These are phyloP conservation scores for Turritopsis dohrnii DNA, from an alignment of 30 jellyfish, hydroid and myxozoan genomes.

Conservation along the genomic window DNA sequence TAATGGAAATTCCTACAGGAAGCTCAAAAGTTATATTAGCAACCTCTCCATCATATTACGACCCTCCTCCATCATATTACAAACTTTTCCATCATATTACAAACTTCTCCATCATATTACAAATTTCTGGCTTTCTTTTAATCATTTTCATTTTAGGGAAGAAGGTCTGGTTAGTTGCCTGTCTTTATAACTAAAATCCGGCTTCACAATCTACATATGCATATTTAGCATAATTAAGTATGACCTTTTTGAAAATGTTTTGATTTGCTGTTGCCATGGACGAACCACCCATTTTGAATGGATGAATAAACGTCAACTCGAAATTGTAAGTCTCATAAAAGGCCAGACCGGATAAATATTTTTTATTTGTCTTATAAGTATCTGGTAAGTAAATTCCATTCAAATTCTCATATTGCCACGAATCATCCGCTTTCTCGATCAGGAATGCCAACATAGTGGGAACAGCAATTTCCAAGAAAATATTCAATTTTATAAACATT, in stretches of 20 bases:
- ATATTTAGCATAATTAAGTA: background rate
- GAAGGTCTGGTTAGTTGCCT: no score
- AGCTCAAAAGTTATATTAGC: no score
- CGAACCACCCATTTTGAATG: background rate
- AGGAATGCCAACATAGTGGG: slow-evolving; percentile 46
- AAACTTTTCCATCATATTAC: no score
- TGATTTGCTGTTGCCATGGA: background rate
- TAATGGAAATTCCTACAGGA: no score
- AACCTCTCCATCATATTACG: no score
- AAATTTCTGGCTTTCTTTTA: no score
- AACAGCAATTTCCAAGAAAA: slow-evolving; percentile 54
- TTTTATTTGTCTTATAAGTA: background rate
- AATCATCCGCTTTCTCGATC: slow-evolving; percentile 27
- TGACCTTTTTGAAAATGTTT: background rate
- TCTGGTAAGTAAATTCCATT: slow-evolving; percentile 62
- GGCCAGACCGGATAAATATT: background rate
- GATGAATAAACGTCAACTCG: background rate
- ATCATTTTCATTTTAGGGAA: no score
- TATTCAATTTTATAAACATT: slow-evolving; percentile 25
- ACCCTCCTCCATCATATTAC: no score
- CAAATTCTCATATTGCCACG: slow-evolving; percentile 20
- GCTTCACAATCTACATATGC: background rate
- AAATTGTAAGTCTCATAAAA: background rate
- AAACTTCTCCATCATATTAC: no score
- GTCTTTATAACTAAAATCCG: background rate